These are phyloP conservation scores for Manis javanica DNA, from an alignment of 2,797 vertebrate species.

Conservation along the genomic window DNA sequence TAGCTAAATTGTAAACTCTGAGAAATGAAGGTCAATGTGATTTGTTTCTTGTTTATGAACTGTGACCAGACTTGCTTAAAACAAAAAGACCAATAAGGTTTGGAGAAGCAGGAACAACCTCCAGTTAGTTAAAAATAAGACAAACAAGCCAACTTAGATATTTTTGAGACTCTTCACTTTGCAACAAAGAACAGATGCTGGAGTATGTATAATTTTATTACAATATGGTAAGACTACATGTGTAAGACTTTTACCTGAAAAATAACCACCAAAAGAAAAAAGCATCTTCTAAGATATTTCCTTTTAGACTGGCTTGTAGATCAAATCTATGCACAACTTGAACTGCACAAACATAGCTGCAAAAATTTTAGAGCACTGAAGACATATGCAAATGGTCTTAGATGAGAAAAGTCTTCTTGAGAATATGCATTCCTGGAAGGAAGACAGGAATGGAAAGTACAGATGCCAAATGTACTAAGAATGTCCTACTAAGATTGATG, in stretches of 20 bases:
- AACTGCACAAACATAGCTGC: background rate
- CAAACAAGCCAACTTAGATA: background rate
- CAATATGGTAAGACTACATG: background rate
- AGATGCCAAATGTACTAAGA: background rate
- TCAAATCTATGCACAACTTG: background rate
- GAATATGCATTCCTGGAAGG: background rate
- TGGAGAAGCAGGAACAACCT: background rate
- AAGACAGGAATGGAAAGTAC: background rate
- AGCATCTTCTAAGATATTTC: background rate
- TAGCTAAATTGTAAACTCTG: background rate
- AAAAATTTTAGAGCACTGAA: background rate
- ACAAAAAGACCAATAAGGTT: background rate
- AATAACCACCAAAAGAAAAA: constrained; percentile 10
- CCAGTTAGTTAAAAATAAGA: constrained; percentile 36
- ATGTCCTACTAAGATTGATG: background rate
- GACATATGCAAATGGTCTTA: background rate
- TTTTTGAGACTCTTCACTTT: background rate
- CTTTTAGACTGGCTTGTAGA: background rate
- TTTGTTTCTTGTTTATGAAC: constrained; percentile 34
- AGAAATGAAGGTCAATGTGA: background rate
- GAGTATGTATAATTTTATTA: background rate
- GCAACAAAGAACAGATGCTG: background rate
- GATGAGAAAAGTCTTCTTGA: background rate
- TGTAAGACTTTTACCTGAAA: background rate
- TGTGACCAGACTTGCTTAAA: background rate